Evolutionary conservation across 2,888 invertebrate species (phyloP).

Genomic region (Philhelius pedissequus): DNA sequence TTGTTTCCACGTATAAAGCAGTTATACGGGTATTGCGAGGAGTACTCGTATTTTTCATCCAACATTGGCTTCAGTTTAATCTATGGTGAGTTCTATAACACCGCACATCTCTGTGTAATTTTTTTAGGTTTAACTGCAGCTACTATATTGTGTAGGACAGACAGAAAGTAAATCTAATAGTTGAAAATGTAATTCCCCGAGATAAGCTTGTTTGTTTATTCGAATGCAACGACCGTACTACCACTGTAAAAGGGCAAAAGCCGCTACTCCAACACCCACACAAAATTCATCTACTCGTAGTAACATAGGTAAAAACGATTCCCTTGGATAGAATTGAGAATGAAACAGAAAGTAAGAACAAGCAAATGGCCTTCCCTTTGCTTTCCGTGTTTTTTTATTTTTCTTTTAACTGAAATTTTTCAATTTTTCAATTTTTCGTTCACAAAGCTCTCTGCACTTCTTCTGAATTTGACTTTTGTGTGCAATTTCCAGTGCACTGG

Average conservation of each 20-base stretch:
- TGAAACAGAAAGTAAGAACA: slow-evolving; percentile 13
- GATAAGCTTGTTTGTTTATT: slow-evolving; percentile 60
- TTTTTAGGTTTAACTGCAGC: background rate
- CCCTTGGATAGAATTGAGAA: slow-evolving; percentile 5
- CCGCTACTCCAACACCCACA: background rate
- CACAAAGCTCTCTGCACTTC: slow-evolving; percentile 27
- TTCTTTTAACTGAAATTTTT: slow-evolving; percentile 12
- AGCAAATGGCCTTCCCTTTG: background rate
- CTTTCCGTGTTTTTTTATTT: background rate
- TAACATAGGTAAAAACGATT: background rate
- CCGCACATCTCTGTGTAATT: background rate
- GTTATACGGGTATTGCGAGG: background rate
- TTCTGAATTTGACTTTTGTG: slow-evolving; percentile 43
- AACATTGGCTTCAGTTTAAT: background rate
- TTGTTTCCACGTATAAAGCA: background rate
- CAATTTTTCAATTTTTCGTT: slow-evolving; percentile 29
- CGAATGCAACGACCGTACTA: background rate
- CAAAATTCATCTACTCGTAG: background rate
- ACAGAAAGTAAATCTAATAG: slow-evolving; percentile 36
- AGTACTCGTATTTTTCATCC: background rate
- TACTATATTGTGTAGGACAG: background rate
- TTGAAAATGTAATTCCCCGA: slow-evolving; percentile 64
- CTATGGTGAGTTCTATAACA: background rate
- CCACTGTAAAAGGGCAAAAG: background rate
- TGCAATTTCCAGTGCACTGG: slow-evolving; percentile 62